These are phyloP conservation scores for Pithys albifrons DNA, from an alignment of 2,113 vertebrate species.

Conservation along the genomic window DNA sequence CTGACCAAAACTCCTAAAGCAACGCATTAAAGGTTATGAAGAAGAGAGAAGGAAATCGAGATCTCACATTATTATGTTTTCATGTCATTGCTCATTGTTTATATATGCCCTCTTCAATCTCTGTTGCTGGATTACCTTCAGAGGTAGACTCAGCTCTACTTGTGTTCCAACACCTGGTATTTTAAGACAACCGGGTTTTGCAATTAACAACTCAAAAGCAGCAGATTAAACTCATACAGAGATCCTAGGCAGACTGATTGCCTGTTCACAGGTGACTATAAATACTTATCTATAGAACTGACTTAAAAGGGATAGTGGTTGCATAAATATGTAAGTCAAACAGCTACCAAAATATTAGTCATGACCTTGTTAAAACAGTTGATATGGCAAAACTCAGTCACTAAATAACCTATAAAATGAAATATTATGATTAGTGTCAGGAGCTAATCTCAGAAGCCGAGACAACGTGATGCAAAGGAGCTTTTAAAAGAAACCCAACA, in stretches of 20 bases:
- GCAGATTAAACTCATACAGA: neutral
- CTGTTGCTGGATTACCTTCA: neutral
- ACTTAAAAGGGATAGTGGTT: neutral
- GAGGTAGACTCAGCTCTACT: neutral
- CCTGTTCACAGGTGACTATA: neutral
- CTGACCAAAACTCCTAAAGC: neutral
- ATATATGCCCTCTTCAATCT: neutral
- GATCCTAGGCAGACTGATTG: neutral
- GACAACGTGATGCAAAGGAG: conserved; percentile 1
- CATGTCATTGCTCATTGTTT: neutral
- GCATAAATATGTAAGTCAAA: neutral
- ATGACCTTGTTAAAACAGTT: conserved; percentile 16
- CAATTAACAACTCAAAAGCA: neutral
- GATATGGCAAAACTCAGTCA: neutral
- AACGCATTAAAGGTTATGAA: neutral
- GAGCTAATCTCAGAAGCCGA: neutral
- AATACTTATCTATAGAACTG: neutral
- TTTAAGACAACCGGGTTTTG: neutral
- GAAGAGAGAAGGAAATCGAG: neutral
- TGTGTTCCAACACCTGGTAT: neutral
- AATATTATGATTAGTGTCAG: conserved; percentile 21
- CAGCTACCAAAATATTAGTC: conserved; percentile 15
- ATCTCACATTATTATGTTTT: neutral
- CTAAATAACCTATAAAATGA: conserved; percentile 20
- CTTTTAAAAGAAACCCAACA: conserved; percentile 1